Conservation (phyloP, 2,888 invertebrate genomes). For the Noctuana brunneofusca region DNA sequence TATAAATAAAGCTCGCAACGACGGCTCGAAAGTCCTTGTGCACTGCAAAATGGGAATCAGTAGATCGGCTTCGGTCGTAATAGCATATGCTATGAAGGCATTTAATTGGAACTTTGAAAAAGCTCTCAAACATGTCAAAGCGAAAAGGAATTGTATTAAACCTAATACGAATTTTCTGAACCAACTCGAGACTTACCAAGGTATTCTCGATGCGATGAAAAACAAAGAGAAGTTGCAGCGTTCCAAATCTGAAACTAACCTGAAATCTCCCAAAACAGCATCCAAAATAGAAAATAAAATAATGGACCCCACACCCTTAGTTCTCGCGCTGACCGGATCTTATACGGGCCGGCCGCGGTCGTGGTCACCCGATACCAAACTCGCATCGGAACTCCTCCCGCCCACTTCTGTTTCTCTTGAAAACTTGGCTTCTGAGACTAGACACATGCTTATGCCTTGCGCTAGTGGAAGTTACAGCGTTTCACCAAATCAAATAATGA, state of each 20-base stretch:
- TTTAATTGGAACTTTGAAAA: slow-evolving; percentile 96
- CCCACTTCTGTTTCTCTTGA: slow-evolving; percentile 87
- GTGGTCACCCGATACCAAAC: slow-evolving; percentile 88
- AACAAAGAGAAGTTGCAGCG: slow-evolving; percentile 96
- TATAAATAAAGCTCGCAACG: slow-evolving; percentile 94
- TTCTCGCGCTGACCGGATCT: slow-evolving; percentile 80
- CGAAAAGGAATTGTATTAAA: slow-evolving; percentile 95
- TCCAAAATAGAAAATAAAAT: slow-evolving; percentile 82
- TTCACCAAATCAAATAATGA: slow-evolving; percentile 94
- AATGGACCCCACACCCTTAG: slow-evolving; percentile 84
- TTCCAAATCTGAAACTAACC: slow-evolving; percentile 95
- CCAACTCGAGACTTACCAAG: slow-evolving; percentile 97
- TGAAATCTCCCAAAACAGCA: slow-evolving; percentile 87
- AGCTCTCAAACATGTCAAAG: slow-evolving; percentile 94
- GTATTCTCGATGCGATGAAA: slow-evolving; percentile 97
- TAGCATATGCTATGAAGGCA: slow-evolving; percentile 99
- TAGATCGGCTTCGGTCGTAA: slow-evolving; percentile 98
- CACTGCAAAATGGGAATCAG: slow-evolving; percentile 99
- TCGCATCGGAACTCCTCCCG: slow-evolving; percentile 83
- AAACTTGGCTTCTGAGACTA: slow-evolving; percentile 85
- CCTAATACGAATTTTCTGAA: slow-evolving; percentile 97
- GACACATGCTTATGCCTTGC: slow-evolving; percentile 92
- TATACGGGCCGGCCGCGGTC: slow-evolving; percentile 84
- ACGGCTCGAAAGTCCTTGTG: slow-evolving; percentile 96
- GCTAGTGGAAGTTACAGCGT: slow-evolving; percentile 94